Base-by-base conservation (phyloP, 2,888 invertebrate genomes). In the Vanessa cardui region DNA sequence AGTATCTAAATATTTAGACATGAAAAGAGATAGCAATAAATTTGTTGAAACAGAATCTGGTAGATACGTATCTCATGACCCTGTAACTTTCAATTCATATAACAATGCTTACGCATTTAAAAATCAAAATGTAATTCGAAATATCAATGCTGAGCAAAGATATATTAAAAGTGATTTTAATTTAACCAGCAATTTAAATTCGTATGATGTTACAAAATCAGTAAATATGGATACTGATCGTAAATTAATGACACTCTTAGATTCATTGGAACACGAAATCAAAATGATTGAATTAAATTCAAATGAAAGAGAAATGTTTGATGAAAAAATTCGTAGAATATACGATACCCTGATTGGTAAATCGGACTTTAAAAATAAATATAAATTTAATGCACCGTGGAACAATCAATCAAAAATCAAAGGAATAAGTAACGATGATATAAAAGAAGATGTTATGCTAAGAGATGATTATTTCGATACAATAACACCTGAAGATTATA, bases 251-350 rank as follows among this genome's bases (percentile, higher is more conserved):
- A 68, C 65, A 45, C 74, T 90, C 61, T 74, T 90, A 39, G 82
- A 90, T 65, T 85, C 77, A 67, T 75, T 90, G 64, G 89, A 89
- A 72, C 74, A 75, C 75, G 86, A 89, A 83, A 82, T 88, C 0
- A 84, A 83, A 62, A 81, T 86, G 65, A 77, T 84, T 44, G 80
- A 88, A 63, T 73, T 90, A 16, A 78, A 80, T 66, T 81, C 78
- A 8, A 78, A 70, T 9, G 84, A 86, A 71, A 89, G 84, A 75
- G 79, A 84, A 73, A 73, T 88, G 58, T 81, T 90, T 70, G 84
- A 90, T 75, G 82, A 78, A 3, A 90, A 86, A 79, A 81, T 90
- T 21, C 81, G 85, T 65, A 86, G 85, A 80, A 88, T 90, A 66
- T 90, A 90, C 21, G 63, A 71, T 26, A 62, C 69, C 66, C 50